Base-by-base conservation (phyloP, 1,140 invertebrate genomes). In the Zaprionus africanus region DNA sequence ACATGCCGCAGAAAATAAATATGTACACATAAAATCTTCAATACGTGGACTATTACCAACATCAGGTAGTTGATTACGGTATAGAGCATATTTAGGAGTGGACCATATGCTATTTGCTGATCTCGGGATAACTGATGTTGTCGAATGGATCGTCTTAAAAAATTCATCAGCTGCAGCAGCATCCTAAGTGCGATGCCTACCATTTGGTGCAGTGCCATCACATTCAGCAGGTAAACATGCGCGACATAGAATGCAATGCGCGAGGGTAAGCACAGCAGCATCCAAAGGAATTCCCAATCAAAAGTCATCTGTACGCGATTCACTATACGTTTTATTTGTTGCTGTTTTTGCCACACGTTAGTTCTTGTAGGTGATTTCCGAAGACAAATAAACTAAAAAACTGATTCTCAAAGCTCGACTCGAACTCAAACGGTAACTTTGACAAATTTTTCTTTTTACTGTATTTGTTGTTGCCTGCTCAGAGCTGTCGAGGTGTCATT, bases 401-500 rank as follows among this genome's bases (percentile, higher is more conserved):
- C 51, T 59, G 24, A 13, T 17, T 15, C 34, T 34, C 11, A 58
- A 66, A 41, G 58, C 54, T 31, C 11, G 19, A 6, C 19, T 22
- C 46, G 11, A 51, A 67, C 66, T 69, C 65, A 53, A 26, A 62
- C 36, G 19, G 36, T n/a, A 56, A 71, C 81, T 75, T 81, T 85
- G 75, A 82, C 75, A 86, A 75, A 86, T 86, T 17, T 84, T 58
- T 11, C 31, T 34, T 36, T 71, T 19, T 75, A 53, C 61, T 49
- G 36, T 58, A 13, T 38, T 34, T 17, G 7, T 17, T 46, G 41
- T 17, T 46, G 41, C 43, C 31, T 51, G 58, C 9, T 46, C 41
- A 51, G 38, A 78, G 67, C 82, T 69, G 82, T 38, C 62, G 53
- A 70, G 82, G 65, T 84, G 81, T 69, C 62, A 60, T 69, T 69